phyloP scores from a whole-genome alignment of 2,888 invertebrate genomes.

The Drosophila prostipennis region DNA sequence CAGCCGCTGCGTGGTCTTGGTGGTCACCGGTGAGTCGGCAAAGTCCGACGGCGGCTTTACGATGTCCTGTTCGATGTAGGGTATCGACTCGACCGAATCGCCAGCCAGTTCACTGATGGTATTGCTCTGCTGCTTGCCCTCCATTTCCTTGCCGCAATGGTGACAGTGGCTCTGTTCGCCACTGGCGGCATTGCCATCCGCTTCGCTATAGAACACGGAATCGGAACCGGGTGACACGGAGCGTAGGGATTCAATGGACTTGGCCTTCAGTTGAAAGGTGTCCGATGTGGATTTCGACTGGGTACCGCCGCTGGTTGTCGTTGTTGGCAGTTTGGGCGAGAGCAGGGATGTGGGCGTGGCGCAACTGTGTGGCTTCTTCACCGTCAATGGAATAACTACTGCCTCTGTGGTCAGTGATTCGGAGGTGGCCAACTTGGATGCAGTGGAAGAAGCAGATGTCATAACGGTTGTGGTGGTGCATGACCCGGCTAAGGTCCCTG shows the following conservation, averaged over 20 bases:
- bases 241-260: slow-evolving; percentile 93
- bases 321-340: slow-evolving; percentile 45
- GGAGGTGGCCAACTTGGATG: slow-evolving; percentile 24
- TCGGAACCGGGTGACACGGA: slow-evolving; percentile 96
- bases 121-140: slow-evolving; percentile 85
- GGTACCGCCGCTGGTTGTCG: slow-evolving; percentile 13
- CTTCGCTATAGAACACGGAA: slow-evolving; percentile 95
- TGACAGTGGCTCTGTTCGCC: slow-evolving; percentile 89
- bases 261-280: slow-evolving; percentile 88
- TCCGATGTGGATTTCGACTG: slow-evolving; percentile 73
- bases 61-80: slow-evolving; percentile 86
- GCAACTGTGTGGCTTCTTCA: slow-evolving; percentile 64
- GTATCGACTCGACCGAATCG: slow-evolving; percentile 83
- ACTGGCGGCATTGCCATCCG: slow-evolving; percentile 86
- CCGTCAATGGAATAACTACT: background rate
- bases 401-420: slow-evolving; percentile 35
- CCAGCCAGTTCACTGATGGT: slow-evolving; percentile 63
- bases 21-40: slow-evolving; percentile 91
- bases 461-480: slow-evolving; percentile 17
- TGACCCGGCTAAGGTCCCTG: background rate
- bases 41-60: slow-evolving; percentile 95
- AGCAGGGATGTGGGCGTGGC: slow-evolving; percentile 63
- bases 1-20: slow-evolving; percentile 85
- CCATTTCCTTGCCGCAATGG: slow-evolving; percentile 93
- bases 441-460: slow-evolving; percentile 25